Conservation (phyloP, 2,113 vertebrate genomes). For the Nibea albiflora region DNA sequence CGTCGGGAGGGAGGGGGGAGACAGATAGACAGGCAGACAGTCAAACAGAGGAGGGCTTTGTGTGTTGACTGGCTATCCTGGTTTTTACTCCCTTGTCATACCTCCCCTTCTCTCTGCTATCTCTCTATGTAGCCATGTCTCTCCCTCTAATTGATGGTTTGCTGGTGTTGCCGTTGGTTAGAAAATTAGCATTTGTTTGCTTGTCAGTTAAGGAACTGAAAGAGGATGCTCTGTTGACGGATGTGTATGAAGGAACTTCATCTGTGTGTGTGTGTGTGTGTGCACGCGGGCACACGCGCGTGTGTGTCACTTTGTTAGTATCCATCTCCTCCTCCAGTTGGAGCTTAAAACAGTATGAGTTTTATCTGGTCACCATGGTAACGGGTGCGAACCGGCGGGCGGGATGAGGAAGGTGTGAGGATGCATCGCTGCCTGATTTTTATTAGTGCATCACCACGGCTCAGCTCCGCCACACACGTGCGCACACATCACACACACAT, state of each 20-base stretch:
- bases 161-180: conserved; percentile 66
- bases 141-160: conserved; percentile 74
- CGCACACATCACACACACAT: conserved; percentile 8
- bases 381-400: conserved; percentile 79
- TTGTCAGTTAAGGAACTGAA: conserved; percentile 69
- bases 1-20: neutral
- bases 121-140: conserved; percentile 58
- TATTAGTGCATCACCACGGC: conserved; percentile 80
- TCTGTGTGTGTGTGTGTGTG: conserved; percentile 42
- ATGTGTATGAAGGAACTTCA: conserved; percentile 68
- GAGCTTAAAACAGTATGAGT: conserved; percentile 86
- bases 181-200: conserved; percentile 76
- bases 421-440: conserved; percentile 84
- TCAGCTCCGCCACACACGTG: conserved; percentile 37
- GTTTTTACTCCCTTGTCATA: conserved; percentile 62
- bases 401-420: conserved; percentile 86
- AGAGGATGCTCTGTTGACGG: conserved; percentile 56
- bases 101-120: conserved; percentile 47
- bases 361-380: conserved; percentile 86
- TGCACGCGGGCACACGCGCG: conserved; percentile 47
- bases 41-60: conserved; percentile 66
- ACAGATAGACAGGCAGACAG: conserved; percentile 55
- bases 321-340: conserved; percentile 80
- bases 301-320: conserved; percentile 76
- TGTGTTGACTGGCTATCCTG: conserved; percentile 65